A percentile compares a stretch with the other conserved stretches of the same genome.
Evolutionary conservation across 1,140 invertebrate species (phyloP).

Genomic region (Hestina assimilis): DNA sequence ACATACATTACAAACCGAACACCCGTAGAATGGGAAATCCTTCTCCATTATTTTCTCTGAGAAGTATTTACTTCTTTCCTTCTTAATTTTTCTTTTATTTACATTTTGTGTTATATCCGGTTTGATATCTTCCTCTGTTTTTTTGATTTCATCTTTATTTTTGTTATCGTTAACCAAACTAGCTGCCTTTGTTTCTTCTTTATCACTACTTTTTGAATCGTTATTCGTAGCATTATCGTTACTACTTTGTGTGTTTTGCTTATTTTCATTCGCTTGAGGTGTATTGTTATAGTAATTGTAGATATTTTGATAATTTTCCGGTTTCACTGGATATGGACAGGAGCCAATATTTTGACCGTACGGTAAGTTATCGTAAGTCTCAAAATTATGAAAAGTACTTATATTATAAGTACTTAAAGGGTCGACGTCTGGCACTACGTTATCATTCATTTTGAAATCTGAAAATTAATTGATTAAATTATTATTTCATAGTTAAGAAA

Average conservation of each 20-base stretch:
- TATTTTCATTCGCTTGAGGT: not conserved
- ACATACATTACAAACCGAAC: constrained; percentile 61
- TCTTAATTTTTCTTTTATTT: constrained; percentile 34
- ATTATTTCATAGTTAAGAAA: not conserved
- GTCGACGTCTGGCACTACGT: constrained; percentile 29
- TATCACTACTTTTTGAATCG: not conserved
- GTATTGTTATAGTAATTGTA: constrained; percentile 5
- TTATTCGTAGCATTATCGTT: not conserved
- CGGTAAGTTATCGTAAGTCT: constrained; percentile 7
- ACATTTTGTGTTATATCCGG: constrained; percentile 9
- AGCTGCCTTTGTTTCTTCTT: not conserved
- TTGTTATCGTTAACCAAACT: not conserved
- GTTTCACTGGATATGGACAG: constrained; percentile 13
- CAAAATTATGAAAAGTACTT: constrained; percentile 19
- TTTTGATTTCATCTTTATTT: not conserved
- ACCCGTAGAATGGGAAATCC: constrained; percentile 61
- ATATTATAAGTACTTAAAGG: constrained; percentile 27
- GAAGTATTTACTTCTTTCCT: constrained; percentile 47
- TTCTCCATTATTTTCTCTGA: constrained; percentile 60
- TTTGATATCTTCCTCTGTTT: constrained; percentile 17
- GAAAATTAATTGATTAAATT: constrained; percentile 3
- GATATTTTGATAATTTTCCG: constrained; percentile 15
- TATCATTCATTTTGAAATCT: constrained; percentile 29
- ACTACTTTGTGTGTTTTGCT: not conserved
- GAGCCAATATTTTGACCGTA: not conserved